These are phyloP conservation scores for Tenthredo distinguenda DNA, from an alignment of 2,888 invertebrate species.

Conservation along the genomic window DNA sequence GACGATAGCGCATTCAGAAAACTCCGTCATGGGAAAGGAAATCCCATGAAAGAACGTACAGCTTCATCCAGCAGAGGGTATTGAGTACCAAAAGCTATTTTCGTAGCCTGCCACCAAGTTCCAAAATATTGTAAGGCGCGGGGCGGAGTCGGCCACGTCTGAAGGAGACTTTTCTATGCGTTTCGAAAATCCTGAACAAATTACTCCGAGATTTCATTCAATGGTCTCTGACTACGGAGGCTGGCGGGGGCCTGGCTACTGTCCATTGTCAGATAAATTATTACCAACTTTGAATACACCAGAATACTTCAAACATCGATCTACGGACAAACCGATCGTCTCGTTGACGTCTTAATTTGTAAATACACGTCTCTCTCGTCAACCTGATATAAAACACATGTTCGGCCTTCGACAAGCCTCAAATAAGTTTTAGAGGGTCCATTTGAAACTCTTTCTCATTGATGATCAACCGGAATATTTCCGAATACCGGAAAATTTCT, in stretches of 20 bases:
- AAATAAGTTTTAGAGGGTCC: neutral
- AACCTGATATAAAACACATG: neutral
- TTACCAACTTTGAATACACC: conserved; percentile 58
- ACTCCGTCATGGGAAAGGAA: conserved; percentile 49
- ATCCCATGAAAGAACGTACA: conserved; percentile 40
- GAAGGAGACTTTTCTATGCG: conserved; percentile 47
- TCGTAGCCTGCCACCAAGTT: conserved; percentile 58
- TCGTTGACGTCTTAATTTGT: conserved; percentile 37
- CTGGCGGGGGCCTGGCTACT: conserved; percentile 58
- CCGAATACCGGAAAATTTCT: no score
- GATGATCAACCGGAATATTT: no score
- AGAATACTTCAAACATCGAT: conserved; percentile 38
- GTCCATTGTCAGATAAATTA: conserved; percentile 69
- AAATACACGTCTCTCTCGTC: neutral
- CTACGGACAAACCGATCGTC: conserved; percentile 13
- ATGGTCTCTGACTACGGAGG: conserved; percentile 62
- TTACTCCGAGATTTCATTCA: conserved; percentile 62
- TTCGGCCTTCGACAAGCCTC: neutral
- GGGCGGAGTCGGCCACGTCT: conserved; percentile 53
- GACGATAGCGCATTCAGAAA: conserved; percentile 48
- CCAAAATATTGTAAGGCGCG: conserved; percentile 61
- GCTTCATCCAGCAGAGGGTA: conserved; percentile 49
- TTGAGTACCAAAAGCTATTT: conserved; percentile 55
- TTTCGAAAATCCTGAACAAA: conserved; percentile 64
- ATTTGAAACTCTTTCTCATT: neutral